Percentiles rank a stretch among this genome's conserved stretches.
Conservation (phyloP, 2,113 vertebrate genomes). For the Anthoscopus minutus region DNA sequence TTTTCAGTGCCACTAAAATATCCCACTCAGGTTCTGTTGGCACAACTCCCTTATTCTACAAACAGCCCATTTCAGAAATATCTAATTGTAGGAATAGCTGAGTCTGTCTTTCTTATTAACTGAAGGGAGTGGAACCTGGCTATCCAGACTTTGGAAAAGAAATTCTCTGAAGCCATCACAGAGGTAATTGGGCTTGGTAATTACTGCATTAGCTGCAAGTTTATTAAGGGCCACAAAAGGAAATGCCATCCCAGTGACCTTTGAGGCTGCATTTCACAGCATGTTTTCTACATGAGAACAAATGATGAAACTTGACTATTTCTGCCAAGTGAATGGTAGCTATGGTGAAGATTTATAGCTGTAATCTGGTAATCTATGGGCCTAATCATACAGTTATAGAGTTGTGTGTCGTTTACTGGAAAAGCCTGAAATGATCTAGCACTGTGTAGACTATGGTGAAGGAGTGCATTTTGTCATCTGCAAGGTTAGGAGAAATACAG, state of each 20-base stretch:
- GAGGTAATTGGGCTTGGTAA: conserved; percentile 48
- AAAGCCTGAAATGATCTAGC: conserved; percentile 57
- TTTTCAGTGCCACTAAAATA: neutral
- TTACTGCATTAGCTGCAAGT: conserved; percentile 46
- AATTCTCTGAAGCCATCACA: conserved; percentile 1
- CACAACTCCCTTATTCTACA: neutral
- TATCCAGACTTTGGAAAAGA: neutral
- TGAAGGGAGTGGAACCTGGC: neutral
- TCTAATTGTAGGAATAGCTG: neutral
- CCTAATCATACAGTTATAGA: conserved; percentile 45
- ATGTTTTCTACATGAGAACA: conserved; percentile 27
- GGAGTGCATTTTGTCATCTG: conserved; percentile 54
- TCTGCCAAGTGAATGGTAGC: conserved; percentile 27
- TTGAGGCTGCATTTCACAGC: conserved; percentile 29
- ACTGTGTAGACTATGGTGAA: conserved; percentile 17
- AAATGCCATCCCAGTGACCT: conserved; percentile 31
- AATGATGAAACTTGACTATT: conserved; percentile 32
- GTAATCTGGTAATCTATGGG: conserved; percentile 51
- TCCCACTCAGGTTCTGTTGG: neutral
- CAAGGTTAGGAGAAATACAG: conserved; percentile 53
- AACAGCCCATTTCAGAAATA: neutral
- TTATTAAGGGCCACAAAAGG: conserved; percentile 38
- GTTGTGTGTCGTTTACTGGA: conserved; percentile 25
- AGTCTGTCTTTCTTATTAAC: neutral
- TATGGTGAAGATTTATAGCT: conserved; percentile 52